Evolutionary conservation across 2,797 vertebrate genomes (phyloP), one percentile per base, ranked within the genome.

Genomic region (Sternarchorhynchus goeldii): DNA sequence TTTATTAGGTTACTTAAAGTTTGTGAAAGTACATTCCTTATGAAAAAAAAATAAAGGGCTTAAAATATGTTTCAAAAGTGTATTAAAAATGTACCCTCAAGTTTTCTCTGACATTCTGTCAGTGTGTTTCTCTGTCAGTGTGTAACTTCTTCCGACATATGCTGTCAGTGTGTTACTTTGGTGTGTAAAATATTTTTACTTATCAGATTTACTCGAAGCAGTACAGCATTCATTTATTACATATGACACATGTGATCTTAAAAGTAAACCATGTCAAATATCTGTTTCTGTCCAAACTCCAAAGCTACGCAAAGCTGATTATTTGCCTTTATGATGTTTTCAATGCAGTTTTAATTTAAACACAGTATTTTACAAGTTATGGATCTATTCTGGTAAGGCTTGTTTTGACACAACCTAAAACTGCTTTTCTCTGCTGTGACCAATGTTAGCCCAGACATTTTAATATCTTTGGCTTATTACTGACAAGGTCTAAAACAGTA

Each of bases 361-460:
- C 41, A 17, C 62, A 62, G 32, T 65, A 53, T 79, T 79, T 82
- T 80, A 65, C 83, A 75, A 67, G 39, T 70, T 20, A 62, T 67
- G 50, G 68, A 32, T 36, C 77, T 84, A 78, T 79, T 81, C 76
- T 79, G 74, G 70, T 75, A 73, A 45, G 73, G 45, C 77, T 76
- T 82, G 73, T 82, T 79, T 79, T 79, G 63, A 68, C 68, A 72
- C 67, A 67, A 76, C 62, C 73, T 50, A 32, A 55, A n/a, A 34
- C 76, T 53, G 59, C 57, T 75, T 75, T 68, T 56, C 81, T 72
- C 32, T 39, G 20, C 63, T 73, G 25, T 72, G 79, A 71, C 63
- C 34, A 31, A 73, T 70, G 66, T 56, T 20, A 59, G 45, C 21
- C 7, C 8, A 74, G 64, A 55, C 62, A 60, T 39, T 72, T 76